phyloP scores from a whole-genome alignment of 2,888 invertebrate genomes.

The Drosophila merina region DNA sequence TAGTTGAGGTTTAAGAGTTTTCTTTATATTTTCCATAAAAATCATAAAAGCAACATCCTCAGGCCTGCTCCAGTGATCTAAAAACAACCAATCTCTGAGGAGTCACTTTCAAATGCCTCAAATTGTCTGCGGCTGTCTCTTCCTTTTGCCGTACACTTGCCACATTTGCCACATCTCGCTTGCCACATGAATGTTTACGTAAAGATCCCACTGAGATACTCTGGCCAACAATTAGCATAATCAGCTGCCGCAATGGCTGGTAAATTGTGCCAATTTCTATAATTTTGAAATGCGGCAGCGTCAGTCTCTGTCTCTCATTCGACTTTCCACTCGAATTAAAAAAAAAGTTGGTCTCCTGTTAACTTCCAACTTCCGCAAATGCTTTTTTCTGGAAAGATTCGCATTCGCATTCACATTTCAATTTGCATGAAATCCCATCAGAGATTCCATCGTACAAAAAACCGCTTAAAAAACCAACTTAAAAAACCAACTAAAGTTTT shows the following conservation, averaged over 20 bases:
- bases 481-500: background rate
- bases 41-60: no score
- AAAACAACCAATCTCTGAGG: background rate
- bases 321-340: slow-evolving; percentile 52
- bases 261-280: slow-evolving; percentile 77
- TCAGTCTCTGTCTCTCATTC: slow-evolving; percentile 18
- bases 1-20: no score
- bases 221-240: slow-evolving; percentile 66
- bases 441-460: background rate
- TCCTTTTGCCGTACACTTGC: slow-evolving; percentile 31
- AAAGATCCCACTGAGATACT: slow-evolving; percentile 50
- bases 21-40: no score
- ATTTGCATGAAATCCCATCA: slow-evolving; percentile 21
- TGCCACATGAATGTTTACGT: slow-evolving; percentile 60
- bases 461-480: background rate
- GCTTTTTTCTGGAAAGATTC: background rate
- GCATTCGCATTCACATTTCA: slow-evolving; percentile 3
- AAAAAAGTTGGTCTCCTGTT: slow-evolving; percentile 22
- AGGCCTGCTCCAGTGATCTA: slow-evolving; percentile 31
- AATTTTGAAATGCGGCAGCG: slow-evolving; percentile 69
- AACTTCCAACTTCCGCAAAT: slow-evolving; percentile 14
- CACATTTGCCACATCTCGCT: slow-evolving; percentile 31
- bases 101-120: slow-evolving; percentile 26
- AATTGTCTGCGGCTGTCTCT: slow-evolving; percentile 19
- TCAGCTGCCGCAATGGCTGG: slow-evolving; percentile 62